phyloP scores from a whole-genome alignment of 2,113 vertebrate species.

The Tichodroma muraria region DNA sequence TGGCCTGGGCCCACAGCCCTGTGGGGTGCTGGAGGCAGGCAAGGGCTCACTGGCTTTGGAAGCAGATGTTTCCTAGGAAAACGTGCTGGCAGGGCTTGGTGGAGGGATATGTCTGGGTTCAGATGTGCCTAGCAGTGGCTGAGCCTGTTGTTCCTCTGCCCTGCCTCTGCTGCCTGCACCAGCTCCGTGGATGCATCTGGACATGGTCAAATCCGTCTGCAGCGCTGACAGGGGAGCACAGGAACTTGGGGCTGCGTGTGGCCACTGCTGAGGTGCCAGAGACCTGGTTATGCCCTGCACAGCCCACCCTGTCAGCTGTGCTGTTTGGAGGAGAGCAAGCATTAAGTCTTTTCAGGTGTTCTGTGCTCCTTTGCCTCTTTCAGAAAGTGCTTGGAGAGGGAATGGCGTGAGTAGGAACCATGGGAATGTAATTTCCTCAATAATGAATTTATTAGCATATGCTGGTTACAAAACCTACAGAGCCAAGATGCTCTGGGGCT shows the following conservation, averaged over 20 bases:
- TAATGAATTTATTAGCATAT: not conserved
- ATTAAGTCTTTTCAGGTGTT: not conserved
- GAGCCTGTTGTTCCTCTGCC: not conserved
- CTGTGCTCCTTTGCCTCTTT: not conserved
- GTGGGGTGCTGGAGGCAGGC: not conserved
- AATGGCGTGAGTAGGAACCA: not conserved
- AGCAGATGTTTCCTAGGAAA: not conserved
- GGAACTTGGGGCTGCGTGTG: not conserved
- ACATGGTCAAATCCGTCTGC: not conserved
- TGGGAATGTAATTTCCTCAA: not conserved
- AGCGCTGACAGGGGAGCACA: not conserved
- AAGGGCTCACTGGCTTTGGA: not conserved
- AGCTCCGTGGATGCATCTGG: not conserved
- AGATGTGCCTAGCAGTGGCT: not conserved
- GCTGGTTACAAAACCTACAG: not conserved
- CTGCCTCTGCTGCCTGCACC: not conserved
- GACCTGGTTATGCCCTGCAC: not conserved
- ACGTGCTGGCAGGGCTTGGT: not conserved
- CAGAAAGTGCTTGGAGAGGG: not conserved
- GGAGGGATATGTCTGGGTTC: not conserved
- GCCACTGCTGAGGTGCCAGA: not conserved
- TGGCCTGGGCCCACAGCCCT: not conserved
- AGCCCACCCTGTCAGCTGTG: not conserved
- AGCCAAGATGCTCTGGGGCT: rapidly evolving
- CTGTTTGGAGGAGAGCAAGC: not conserved